Percentiles rank a stretch among this genome's conserved stretches.
Evolutionary conservation across 2,888 invertebrate genomes (phyloP).

Genomic region (Muschampia plurimacula): DNA sequence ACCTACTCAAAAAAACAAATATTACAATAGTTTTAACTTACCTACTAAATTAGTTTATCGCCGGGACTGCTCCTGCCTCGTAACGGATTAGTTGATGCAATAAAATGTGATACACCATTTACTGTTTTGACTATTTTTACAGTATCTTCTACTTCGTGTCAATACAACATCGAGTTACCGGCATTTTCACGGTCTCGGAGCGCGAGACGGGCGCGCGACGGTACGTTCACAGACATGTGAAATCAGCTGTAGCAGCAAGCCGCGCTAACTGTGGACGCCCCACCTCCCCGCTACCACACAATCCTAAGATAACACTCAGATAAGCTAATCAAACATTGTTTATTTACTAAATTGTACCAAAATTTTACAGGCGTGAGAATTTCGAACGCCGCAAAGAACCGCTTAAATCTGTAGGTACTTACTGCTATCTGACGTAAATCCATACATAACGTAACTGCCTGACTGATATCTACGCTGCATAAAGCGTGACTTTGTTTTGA

Average conservation of each 20-base stretch:
- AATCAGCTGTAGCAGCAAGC: slow-evolving; percentile 73
- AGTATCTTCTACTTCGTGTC: slow-evolving; percentile 17
- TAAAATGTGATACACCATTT: slow-evolving; percentile 7
- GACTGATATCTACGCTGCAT: slow-evolving; percentile 29
- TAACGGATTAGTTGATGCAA: slow-evolving; percentile 1
- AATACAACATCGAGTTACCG: slow-evolving; percentile 59
- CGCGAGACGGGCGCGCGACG: slow-evolving; percentile 60
- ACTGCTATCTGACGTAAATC: slow-evolving; percentile 29
- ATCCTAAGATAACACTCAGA: slow-evolving; percentile 64
- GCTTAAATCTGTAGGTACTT: neutral
- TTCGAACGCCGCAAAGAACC: slow-evolving; percentile 25
- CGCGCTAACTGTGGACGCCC: slow-evolving; percentile 58
- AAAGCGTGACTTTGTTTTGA: slow-evolving; percentile 53
- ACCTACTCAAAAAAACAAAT: neutral
- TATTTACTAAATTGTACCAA: slow-evolving; percentile 60
- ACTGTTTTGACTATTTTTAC: slow-evolving; percentile 14
- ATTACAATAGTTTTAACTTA: slow-evolving; percentile 14
- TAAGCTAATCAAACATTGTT: slow-evolving; percentile 64
- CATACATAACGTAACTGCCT: slow-evolving; percentile 33
- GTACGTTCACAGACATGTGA: slow-evolving; percentile 73
- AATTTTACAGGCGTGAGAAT: slow-evolving; percentile 46
- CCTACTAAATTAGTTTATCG: slow-evolving; percentile 25
- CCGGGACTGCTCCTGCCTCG: slow-evolving; percentile 1
- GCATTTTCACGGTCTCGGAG: slow-evolving; percentile 62
- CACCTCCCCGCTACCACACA: slow-evolving; percentile 53